phyloP scores from a whole-genome alignment of 2,113 vertebrate species.

The Marcusenius ussheri region DNA sequence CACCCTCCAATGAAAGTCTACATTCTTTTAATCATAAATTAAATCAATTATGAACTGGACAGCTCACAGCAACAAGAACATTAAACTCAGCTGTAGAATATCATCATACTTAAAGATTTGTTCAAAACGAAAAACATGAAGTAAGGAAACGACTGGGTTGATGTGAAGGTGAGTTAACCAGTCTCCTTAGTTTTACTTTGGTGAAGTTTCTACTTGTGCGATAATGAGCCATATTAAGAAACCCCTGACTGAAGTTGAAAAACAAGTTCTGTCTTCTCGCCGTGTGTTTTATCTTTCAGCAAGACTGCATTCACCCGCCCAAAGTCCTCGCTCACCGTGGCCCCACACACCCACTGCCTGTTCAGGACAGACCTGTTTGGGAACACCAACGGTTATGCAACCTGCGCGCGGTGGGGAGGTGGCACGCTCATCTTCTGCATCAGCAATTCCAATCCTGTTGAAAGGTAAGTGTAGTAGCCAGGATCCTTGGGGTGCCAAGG shows the following conservation, averaged over 20 bases:
- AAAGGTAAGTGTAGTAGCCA: not conserved
- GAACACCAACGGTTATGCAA: not conserved
- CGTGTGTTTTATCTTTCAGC: not conserved
- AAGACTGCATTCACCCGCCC: not conserved
- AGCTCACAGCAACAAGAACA: slow-evolving; percentile 35
- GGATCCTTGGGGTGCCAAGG: not conserved
- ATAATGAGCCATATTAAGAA: slow-evolving; percentile 58
- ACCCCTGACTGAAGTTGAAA: slow-evolving; percentile 44
- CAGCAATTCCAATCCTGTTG: not conserved
- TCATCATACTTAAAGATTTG: not conserved
- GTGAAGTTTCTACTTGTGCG: slow-evolving; percentile 56
- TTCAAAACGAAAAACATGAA: not conserved
- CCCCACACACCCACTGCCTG: not conserved
- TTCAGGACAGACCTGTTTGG: slow-evolving; percentile 36
- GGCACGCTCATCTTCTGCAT: not conserved
- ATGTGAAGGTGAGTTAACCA: not conserved
- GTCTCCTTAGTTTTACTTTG: not conserved
- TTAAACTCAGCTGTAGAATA: not conserved
- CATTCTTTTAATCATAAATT: not conserved
- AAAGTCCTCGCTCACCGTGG: not conserved
- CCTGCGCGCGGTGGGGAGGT: slow-evolving; percentile 13
- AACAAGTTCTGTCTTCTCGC: slow-evolving; percentile 2
- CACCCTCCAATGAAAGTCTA: not conserved
- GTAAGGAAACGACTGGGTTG: not conserved
- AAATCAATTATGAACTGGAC: not conserved